Percentiles rank a stretch among this genome's conserved stretches.
phyloP scores from a whole-genome alignment of 1,140 invertebrate genomes.

The Drosophila eugracilis region DNA sequence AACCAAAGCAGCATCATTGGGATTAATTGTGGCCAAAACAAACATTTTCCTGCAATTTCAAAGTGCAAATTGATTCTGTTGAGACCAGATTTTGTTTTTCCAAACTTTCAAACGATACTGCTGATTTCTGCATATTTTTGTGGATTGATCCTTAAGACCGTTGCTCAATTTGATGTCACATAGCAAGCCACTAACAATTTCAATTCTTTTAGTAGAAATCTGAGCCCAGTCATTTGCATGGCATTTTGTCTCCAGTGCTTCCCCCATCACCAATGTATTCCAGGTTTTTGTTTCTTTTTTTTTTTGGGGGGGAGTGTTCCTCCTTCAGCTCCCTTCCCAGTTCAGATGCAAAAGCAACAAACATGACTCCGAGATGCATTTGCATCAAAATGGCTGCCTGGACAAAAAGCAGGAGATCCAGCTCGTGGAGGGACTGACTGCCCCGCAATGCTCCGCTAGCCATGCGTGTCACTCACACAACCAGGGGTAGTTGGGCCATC shows the following conservation, averaged over 20 bases:
- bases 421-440: constrained; percentile 9
- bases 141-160: constrained; percentile 1
- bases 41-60: constrained; percentile 18
- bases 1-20: constrained; percentile 5
- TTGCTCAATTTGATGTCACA: constrained; percentile 10
- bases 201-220: constrained; percentile 44
- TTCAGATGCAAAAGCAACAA: constrained; percentile 19
- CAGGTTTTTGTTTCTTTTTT: constrained; percentile 1
- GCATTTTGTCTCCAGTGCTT: constrained; percentile 52
- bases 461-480: constrained; percentile 65
- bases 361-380: constrained; percentile 68
- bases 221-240: constrained; percentile 69
- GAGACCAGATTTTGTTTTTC: constrained; percentile 21
- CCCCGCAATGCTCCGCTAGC: constrained; percentile 54
- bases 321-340: neutral
- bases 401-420: neutral
- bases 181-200: constrained; percentile 1
- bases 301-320: neutral
- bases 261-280: neutral
- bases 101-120: neutral
- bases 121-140: constrained; percentile 8
- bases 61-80: neutral
- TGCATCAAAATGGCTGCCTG: constrained; percentile 66
- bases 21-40: constrained; percentile 4
- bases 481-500: constrained; percentile 51